Conservation (phyloP, 2,113 vertebrate species). For the Equus quagga region DNA sequence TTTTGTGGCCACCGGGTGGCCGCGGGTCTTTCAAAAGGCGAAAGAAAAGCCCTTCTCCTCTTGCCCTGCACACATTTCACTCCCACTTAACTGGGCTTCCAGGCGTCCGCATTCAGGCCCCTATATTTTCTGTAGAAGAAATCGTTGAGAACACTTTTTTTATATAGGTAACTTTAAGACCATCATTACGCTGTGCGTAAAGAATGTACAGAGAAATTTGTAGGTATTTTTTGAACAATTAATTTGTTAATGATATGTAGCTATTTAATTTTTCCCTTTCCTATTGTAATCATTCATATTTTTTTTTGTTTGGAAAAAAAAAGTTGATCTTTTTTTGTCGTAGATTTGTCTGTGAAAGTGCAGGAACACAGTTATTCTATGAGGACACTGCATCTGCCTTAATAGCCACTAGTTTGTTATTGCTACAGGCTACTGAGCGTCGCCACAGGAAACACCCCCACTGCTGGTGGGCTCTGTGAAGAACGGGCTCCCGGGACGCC, state of each 20-base stretch:
- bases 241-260: slow-evolving; percentile 99
- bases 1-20: slow-evolving; percentile 68
- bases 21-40: slow-evolving; percentile 61
- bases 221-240: slow-evolving; percentile 99
- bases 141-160: slow-evolving; percentile 93
- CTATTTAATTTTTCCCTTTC: slow-evolving; percentile 99
- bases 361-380: slow-evolving; percentile 98
- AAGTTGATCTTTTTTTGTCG: slow-evolving; percentile 98
- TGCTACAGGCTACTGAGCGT: slow-evolving; percentile 92
- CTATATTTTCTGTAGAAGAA: slow-evolving; percentile 96
- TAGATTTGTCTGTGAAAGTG: slow-evolving; percentile 95
- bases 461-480: slow-evolving; percentile 86
- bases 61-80: slow-evolving; percentile 88
- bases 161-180: slow-evolving; percentile 99
- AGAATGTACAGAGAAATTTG: slow-evolving; percentile 99
- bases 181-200: slow-evolving; percentile 99
- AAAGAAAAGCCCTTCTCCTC: slow-evolving; percentile 10
- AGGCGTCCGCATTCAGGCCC: slow-evolving; percentile 93
- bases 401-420: slow-evolving; percentile 94
- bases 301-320: slow-evolving; percentile 94
- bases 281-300: slow-evolving; percentile 96
- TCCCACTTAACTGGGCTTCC: slow-evolving; percentile 90
- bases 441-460: slow-evolving; percentile 86
- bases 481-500: slow-evolving; percentile 80
- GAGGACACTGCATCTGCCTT: slow-evolving; percentile 93